Conservation (phyloP, 2,888 invertebrate genomes). For the Gryllus longicercus region DNA sequence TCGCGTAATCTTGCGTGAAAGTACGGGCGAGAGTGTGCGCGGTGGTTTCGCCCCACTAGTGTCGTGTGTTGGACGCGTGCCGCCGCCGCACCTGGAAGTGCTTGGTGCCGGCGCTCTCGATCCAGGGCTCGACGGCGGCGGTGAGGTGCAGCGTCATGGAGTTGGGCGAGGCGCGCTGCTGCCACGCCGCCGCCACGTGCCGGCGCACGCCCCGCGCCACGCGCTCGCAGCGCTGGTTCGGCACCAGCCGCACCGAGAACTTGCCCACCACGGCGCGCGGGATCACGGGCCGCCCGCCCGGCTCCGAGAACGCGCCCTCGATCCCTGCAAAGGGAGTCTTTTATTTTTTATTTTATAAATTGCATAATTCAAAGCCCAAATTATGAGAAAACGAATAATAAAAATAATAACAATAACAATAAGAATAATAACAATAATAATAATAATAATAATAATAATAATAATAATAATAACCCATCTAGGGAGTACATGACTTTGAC, state of each 20-base stretch:
- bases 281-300: neutral
- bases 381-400: no score
- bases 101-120: neutral
- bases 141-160: neutral
- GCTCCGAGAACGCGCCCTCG: neutral
- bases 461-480: no score
- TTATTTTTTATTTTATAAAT: no score
- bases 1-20: no score
- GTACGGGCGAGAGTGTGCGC: no score
- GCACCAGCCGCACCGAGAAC: neutral
- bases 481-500: no score
- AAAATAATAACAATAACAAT: no score
- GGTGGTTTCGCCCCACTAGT: no score
- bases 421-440: no score
- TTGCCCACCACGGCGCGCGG: constrained; percentile 1
- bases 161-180: neutral
- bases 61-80: no score
- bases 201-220: neutral
- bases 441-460: no score
- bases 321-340: neutral
- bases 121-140: neutral
- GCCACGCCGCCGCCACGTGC: neutral
- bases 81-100: neutral
- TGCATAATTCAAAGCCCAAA: no score
- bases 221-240: constrained; percentile 1